Conservation (phyloP, 1,140 invertebrate genomes). For the Cherax quadricarinatus region DNA sequence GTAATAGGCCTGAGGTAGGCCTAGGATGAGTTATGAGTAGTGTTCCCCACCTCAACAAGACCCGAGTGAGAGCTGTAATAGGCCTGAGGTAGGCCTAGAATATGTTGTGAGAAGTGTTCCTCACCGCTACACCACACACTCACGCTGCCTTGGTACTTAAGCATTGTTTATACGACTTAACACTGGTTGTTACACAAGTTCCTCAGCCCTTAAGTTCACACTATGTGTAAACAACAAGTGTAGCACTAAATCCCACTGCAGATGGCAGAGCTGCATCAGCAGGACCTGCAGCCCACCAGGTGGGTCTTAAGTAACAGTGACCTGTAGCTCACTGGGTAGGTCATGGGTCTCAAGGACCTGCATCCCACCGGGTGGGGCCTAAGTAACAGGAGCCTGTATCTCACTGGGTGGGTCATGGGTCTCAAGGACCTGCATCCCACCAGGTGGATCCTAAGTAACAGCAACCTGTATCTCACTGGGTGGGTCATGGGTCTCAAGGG, state of each 20-base stretch:
- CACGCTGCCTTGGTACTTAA: conserved; percentile 53
- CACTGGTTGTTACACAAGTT: conserved; percentile 54
- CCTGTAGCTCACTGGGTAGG: no score
- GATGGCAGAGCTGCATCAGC: background rate
- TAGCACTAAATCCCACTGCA: background rate
- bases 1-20: background rate
- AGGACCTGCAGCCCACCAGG: no score
- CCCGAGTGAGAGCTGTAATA: background rate
- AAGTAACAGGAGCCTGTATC: no score
- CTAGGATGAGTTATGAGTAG: no score
- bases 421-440: no score
- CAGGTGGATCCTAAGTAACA: no score
- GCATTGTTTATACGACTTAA: conserved; percentile 42
- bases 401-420: no score
- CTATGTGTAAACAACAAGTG: conserved; percentile 23
- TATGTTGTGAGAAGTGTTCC: background rate
- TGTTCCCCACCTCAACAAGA: background rate
- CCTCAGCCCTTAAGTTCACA: conserved; percentile 48
- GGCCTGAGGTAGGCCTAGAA: background rate
- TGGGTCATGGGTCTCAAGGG: no score
- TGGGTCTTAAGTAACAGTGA: no score
- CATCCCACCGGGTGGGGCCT: no score
- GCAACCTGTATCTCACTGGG: no score
- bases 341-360: no score
- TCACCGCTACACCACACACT: conserved; percentile 32